phyloP scores from a whole-genome alignment of 1,140 invertebrate genomes.

The Halictus rubicundus region DNA sequence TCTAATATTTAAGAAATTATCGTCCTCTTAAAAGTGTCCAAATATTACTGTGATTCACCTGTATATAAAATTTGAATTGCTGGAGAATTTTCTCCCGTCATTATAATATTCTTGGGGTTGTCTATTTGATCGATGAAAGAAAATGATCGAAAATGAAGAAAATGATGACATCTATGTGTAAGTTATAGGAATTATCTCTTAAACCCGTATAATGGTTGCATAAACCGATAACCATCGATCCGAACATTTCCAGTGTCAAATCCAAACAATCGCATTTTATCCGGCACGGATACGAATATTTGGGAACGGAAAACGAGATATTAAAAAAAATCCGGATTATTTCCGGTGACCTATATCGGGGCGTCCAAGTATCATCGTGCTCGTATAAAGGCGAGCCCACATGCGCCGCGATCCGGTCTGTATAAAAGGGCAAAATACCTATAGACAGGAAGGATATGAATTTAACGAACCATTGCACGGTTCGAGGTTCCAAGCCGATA shows the following conservation, averaged over 20 bases:
- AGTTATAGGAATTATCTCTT: not conserved
- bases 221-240: conserved; percentile 40
- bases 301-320: conserved; percentile 1
- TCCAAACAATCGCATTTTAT: conserved; percentile 42
- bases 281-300: conserved; percentile 11
- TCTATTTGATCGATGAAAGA: not conserved
- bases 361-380: conserved; percentile 11
- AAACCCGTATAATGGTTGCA: conserved; percentile 23
- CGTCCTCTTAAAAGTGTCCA: no score
- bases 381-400: conserved; percentile 23
- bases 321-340: conserved; percentile 46
- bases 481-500: no score
- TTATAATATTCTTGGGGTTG: not conserved
- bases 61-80: no score
- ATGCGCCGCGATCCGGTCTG: conserved; percentile 2
- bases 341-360: conserved; percentile 35
- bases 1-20: no score
- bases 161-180: not conserved
- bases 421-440: conserved; percentile 21
- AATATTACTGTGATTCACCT: no score
- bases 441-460: not conserved
- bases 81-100: no score
- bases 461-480: conserved; percentile 15
- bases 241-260: conserved; percentile 18
- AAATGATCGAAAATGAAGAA: no score